phyloP scores from a whole-genome alignment of 2,888 invertebrate species.

The Drosophila mimica region DNA sequence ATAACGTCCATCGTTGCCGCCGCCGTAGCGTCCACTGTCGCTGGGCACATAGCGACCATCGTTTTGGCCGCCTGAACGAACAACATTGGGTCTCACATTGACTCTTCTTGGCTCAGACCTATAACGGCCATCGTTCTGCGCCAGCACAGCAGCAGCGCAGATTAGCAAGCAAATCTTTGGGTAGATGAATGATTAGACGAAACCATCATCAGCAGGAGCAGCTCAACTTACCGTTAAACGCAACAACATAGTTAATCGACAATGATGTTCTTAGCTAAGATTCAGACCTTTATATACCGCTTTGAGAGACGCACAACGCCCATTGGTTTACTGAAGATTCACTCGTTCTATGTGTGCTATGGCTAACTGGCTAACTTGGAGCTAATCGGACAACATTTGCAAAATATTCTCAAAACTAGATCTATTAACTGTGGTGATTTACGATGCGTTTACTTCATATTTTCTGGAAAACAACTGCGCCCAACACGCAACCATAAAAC shows the following conservation, averaged over 20 bases:
- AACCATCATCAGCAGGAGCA: not conserved
- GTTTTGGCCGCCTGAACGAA: constrained; percentile 79
- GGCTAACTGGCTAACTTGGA: constrained; percentile 42
- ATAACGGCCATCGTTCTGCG: constrained; percentile 85
- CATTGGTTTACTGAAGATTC: constrained; percentile 49
- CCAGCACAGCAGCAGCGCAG: constrained; percentile 50
- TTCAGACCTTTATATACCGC: constrained; percentile 66
- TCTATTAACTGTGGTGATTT: constrained; percentile 66
- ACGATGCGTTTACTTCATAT: constrained; percentile 59
- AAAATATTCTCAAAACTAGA: constrained; percentile 64
- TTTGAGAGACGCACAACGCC: constrained; percentile 50
- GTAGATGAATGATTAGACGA: not conserved
- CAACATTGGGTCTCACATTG: not conserved
- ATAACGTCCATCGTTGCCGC: constrained; percentile 85
- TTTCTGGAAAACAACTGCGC: constrained; percentile 49
- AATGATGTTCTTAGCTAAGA: constrained; percentile 51
- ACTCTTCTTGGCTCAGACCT: constrained; percentile 55
- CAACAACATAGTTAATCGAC: constrained; percentile 61
- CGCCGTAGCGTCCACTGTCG: constrained; percentile 85
- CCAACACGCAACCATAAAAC: constrained; percentile 20
- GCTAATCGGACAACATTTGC: constrained; percentile 36
- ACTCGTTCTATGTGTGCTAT: constrained; percentile 52
- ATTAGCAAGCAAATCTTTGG: constrained; percentile 56
- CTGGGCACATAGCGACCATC: constrained; percentile 78
- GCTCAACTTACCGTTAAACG: constrained; percentile 62